Evolutionary conservation across 2,888 invertebrate genomes (phyloP), one percentile per base, ranked within the genome.

Genomic region (Eucera pruinosa): DNA sequence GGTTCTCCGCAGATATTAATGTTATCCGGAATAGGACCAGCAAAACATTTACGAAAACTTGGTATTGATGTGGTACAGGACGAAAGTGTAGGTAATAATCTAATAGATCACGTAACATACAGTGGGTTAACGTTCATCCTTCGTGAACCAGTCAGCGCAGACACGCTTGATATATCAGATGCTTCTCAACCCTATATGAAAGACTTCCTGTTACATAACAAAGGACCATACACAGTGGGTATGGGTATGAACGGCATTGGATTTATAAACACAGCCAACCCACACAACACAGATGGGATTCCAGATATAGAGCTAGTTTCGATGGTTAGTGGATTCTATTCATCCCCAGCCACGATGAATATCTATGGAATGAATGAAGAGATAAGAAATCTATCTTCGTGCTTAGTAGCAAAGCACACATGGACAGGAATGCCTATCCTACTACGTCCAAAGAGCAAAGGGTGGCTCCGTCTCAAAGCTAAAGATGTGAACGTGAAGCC

Each of bases 21-120:
- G 95, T 91, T 97, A 18, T 97, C 97, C 2, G 97, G 97, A 3
- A 94, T 97, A 9, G 96, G 96, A 0, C 95, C 95, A 0, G 93
- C 90, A 73, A 92, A 93, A 36, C 94, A 96, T 87, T 92, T 96
- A 58, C 92, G 93, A 73, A 91, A 94, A 1, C 88, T 94, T 73
- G 93, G 93, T 48, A 95, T 95, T 45, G 92, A 93, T 1, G 93
- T 94, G 0, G 83, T 95, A 0, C 93, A 93, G 86, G 94, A 95
- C 90, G 92, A 95, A 39, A 93, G 93, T 6, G 96, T 96, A 0
- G 96, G 96, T 2, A 93, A 94, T 77, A 95, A 95, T 87, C 91
- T 96, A 4, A 95, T 95, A 93, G 96, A 96, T 86, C 96, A 96
- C 87, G 94, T 95, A 23, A 94, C 94, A 0, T 94, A 95, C 57